These are phyloP conservation scores for Xanthostigma xanthostigma DNA, from an alignment of 2,888 invertebrate genomes.

Conservation along the genomic window DNA sequence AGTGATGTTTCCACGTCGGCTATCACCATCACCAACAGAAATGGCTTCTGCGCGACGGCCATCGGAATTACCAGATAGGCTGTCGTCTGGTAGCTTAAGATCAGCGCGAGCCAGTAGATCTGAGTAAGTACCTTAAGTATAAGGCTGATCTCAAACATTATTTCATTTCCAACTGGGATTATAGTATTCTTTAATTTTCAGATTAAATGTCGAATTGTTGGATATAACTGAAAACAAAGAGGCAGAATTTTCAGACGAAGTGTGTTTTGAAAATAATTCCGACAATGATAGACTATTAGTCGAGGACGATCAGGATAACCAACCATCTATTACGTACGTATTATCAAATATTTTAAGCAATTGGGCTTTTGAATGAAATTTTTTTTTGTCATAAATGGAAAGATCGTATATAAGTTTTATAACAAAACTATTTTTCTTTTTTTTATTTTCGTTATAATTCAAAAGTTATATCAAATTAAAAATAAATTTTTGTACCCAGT, in stretches of 20 bases:
- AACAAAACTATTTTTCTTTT: no score
- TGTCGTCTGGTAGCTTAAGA: not conserved
- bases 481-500: no score
- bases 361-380: no score
- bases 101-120: slow-evolving; percentile 14
- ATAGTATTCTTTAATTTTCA: slow-evolving; percentile 13
- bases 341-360: no score
- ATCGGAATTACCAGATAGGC: not conserved
- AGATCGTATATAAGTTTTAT: no score
- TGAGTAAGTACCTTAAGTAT: slow-evolving; percentile 20
- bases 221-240: slow-evolving; percentile 25
- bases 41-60: not conserved
- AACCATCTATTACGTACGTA: no score
- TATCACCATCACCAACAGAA: not conserved
- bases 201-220: slow-evolving; percentile 25
- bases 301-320: slow-evolving; percentile 5
- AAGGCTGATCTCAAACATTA: no score
- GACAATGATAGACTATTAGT: slow-evolving; percentile 11
- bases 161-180: no score
- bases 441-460: no score
- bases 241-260: slow-evolving; percentile 10
- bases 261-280: slow-evolving; percentile 7
- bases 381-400: no score
- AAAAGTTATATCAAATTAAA: no score
- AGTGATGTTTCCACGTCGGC: slow-evolving; percentile 3